Evolutionary conservation across 2,888 invertebrate genomes (phyloP).

Genomic region (Criorhina ranunculi): DNA sequence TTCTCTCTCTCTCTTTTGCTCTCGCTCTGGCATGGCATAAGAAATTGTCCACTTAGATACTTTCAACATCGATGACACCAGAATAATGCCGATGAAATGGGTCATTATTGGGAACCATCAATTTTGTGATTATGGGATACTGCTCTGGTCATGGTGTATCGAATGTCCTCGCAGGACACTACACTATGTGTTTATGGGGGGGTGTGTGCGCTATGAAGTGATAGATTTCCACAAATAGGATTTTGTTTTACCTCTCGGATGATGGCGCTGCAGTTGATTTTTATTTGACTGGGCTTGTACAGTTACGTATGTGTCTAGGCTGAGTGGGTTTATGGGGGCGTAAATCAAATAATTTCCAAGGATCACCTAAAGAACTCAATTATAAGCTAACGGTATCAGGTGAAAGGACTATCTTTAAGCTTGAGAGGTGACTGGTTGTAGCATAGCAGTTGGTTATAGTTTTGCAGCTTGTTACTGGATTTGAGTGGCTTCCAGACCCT

Average conservation of each 20-base stretch:
- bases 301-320: too few relatives aligned
- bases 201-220: constrained; percentile 22
- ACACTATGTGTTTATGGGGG: constrained; percentile 35
- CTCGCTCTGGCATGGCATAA: constrained; percentile 68
- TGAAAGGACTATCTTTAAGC: too few relatives aligned
- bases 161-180: background rate
- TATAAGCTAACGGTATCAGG: too few relatives aligned
- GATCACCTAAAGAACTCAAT: too few relatives aligned
- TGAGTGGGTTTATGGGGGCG: too few relatives aligned
- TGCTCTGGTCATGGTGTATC: constrained; percentile 34
- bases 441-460: too few relatives aligned
- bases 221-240: background rate
- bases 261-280: background rate
- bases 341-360: too few relatives aligned
- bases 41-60: constrained; percentile 66
- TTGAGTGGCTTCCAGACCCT: too few relatives aligned
- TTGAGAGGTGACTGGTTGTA: too few relatives aligned
- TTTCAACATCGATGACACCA: constrained; percentile 71
- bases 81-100: constrained; percentile 74
- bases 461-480: too few relatives aligned
- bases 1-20: too few relatives aligned
- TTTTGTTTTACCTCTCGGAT: constrained; percentile 1
- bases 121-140: constrained; percentile 69
- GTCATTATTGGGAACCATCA: constrained; percentile 72
- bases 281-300: background rate